Percentiles rank a stretch among this genome's conserved stretches.
These are phyloP conservation scores for Scolopax rusticola DNA, from an alignment of 2,797 vertebrate genomes.

Conservation along the genomic window DNA sequence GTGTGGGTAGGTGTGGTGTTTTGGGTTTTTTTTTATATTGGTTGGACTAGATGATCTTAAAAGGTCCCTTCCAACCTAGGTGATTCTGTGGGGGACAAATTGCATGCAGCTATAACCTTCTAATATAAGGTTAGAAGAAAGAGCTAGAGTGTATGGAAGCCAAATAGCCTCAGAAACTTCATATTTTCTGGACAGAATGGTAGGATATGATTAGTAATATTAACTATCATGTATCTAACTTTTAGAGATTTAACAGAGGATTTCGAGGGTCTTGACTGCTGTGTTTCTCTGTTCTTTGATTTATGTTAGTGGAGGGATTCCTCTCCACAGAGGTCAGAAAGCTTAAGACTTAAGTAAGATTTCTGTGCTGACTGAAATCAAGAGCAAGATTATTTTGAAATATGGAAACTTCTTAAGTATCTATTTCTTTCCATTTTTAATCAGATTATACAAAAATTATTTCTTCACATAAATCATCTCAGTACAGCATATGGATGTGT, in stretches of 20 bases:
- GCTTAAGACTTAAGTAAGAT: not conserved
- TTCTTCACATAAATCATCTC: not conserved
- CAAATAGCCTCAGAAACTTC: not conserved
- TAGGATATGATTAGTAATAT: not conserved
- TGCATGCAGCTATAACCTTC: rapidly evolving
- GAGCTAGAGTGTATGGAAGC: not conserved
- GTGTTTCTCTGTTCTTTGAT: not conserved
- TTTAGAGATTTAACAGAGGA: not conserved
- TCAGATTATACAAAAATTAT: not conserved
- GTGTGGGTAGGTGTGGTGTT: no score
- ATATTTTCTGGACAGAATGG: not conserved
- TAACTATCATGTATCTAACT: not conserved
- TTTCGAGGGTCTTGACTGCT: not conserved
- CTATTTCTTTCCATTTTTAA: not conserved
- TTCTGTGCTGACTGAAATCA: not conserved
- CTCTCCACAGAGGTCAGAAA: not conserved
- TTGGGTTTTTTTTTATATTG: no score
- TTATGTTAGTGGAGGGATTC: not conserved
- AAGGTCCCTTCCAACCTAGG: no score
- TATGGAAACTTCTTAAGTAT: not conserved
- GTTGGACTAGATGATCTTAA: no score
- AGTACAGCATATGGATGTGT: not conserved
- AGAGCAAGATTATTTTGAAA: not conserved
- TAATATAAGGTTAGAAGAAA: not conserved
- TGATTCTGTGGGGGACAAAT: not conserved